Conservation (phyloP, 2,797 vertebrate species). For the Cyclopterus lumpus region DNA sequence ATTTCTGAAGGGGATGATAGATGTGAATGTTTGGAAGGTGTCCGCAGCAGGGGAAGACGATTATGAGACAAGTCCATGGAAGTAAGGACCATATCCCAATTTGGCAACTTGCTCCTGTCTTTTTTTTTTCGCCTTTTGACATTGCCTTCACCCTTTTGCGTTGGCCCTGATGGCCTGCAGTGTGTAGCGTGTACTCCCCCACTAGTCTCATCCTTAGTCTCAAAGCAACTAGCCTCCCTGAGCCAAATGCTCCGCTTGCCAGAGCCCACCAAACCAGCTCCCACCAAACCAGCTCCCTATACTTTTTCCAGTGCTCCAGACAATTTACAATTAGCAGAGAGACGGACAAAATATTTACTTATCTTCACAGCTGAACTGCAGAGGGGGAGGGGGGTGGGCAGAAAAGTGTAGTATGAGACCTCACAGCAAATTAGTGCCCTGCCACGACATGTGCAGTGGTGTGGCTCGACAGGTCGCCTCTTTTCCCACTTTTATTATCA, state of each 20-base stretch:
- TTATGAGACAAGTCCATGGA: constrained; percentile 43
- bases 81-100: constrained; percentile 47
- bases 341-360: constrained; percentile 80
- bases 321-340: constrained; percentile 60
- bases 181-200: constrained; percentile 25
- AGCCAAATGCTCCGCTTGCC: constrained; percentile 65
- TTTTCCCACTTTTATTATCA: constrained; percentile 84
- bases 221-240: constrained; percentile 59
- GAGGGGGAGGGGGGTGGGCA: constrained; percentile 8
- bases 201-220: constrained; percentile 26
- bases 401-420: constrained; percentile 59
- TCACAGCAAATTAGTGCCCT: constrained; percentile 86
- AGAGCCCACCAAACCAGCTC: constrained; percentile 41
- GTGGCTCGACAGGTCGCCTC: constrained; percentile 80
- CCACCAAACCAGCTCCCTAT: constrained; percentile 35
- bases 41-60: constrained; percentile 28
- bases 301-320: constrained; percentile 37
- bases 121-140: constrained; percentile 44
- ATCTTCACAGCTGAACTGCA: constrained; percentile 73
- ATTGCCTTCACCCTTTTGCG: constrained; percentile 60
- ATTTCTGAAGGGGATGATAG: constrained; percentile 35
- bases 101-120: constrained; percentile 61
- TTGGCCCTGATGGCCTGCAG: constrained; percentile 52
- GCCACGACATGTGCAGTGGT: constrained; percentile 79
- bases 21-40: constrained; percentile 2